These are phyloP conservation scores for Misgurnus mizolepis DNA, from an alignment of 2,113 vertebrate species.

Conservation along the genomic window DNA sequence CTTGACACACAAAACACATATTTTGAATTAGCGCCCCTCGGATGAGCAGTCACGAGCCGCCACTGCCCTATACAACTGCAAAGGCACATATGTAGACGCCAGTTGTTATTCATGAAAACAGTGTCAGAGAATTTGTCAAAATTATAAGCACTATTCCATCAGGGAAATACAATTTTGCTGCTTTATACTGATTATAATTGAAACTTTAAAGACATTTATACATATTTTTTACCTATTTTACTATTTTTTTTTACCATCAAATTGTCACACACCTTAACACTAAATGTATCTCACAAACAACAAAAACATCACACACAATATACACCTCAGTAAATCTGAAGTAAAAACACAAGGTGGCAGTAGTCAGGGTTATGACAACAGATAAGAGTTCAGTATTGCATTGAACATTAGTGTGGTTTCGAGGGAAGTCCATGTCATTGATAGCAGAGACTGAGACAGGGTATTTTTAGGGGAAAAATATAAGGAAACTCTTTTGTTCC, in stretches of 20 bases:
- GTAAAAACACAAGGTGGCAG: background rate
- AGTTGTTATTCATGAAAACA: conserved; percentile 1
- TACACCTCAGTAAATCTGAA: background rate
- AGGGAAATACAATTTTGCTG: background rate
- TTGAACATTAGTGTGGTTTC: no score
- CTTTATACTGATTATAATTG: background rate
- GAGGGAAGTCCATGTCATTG: background rate
- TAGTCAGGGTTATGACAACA: background rate
- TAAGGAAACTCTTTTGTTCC: no score
- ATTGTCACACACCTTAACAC: no score
- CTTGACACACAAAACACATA: no score
- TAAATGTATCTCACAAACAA: no score
- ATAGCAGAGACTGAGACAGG: background rate
- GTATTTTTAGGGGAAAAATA: background rate
- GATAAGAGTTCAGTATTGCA: no score
- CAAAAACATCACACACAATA: background rate
- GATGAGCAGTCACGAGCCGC: no score
- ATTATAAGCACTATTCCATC: background rate
- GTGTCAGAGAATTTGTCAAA: background rate
- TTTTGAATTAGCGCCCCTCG: no score
- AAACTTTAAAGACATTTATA: background rate
- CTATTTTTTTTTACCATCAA: no score
- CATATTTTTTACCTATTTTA: no score
- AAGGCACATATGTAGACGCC: background rate
- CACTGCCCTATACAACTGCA: background rate